Evolutionary conservation across 2,888 invertebrate genomes (phyloP).

Genomic region (Ophioninae sp.): DNA sequence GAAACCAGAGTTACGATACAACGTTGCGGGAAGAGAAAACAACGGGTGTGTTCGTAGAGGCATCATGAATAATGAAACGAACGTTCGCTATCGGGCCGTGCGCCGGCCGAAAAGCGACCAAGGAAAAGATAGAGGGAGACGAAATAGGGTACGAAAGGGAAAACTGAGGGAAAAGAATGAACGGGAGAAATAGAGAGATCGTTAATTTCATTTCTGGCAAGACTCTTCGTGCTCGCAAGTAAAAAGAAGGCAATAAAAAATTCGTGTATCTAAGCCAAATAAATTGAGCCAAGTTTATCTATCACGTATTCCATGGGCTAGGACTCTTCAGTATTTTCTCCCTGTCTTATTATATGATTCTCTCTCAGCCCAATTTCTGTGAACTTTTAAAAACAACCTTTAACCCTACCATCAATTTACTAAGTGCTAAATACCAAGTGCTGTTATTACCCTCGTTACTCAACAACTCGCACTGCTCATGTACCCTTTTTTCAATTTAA

Average conservation of each 20-base stretch:
- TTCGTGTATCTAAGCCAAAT: conserved; percentile 48
- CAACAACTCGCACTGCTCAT: not conserved
- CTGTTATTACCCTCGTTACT: not conserved
- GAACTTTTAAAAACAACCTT: too few species aligned
- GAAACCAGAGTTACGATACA: conserved; percentile 35
- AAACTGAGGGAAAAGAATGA: not conserved
- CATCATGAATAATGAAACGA: conserved; percentile 59
- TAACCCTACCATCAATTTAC: too few species aligned
- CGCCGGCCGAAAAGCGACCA: conserved; percentile 30
- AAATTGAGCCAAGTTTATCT: conserved; percentile 57
- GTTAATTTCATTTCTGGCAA: conserved; percentile 32
- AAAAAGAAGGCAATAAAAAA: conserved; percentile 28
- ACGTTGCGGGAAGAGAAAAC: conserved; percentile 37
- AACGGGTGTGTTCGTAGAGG: conserved; percentile 37
- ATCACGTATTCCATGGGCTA: conserved; percentile 32
- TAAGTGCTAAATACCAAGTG: too few species aligned
- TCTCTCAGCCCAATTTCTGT: not conserved
- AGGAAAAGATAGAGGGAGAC: not conserved
- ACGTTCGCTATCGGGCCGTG: conserved; percentile 26
- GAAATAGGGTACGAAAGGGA: conserved; percentile 5
- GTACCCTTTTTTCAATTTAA: not conserved
- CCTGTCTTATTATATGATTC: not conserved
- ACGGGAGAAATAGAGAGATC: conserved; percentile 15
- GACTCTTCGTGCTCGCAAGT: conserved; percentile 24
- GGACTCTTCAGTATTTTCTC: not conserved